Evolutionary conservation across 2,113 vertebrate genomes (phyloP).

Genomic region (Chiloscyllium plagiosum): DNA sequence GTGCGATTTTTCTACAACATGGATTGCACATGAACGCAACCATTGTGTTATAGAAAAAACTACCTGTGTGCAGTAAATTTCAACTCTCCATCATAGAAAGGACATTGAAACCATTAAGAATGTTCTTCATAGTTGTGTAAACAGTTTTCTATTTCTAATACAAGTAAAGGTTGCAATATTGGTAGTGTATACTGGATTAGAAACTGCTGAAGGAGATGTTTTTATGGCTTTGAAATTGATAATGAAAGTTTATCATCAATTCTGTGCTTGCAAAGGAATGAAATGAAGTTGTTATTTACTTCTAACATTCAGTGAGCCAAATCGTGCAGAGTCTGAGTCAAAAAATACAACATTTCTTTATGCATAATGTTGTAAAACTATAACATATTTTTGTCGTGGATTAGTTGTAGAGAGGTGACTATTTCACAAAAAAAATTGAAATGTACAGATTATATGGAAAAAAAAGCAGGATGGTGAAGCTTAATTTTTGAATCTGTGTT

Average conservation of each 20-base stretch:
- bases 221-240: neutral
- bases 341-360: neutral
- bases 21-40: no score
- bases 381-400: neutral
- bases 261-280: neutral
- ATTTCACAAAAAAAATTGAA: neutral
- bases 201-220: neutral
- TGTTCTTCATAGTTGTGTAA: neutral
- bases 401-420: neutral
- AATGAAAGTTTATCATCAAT: neutral
- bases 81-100: neutral
- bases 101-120: neutral
- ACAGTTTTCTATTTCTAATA: no score
- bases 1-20: no score
- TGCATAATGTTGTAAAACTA: neutral
- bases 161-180: no score
- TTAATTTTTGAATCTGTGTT: neutral
- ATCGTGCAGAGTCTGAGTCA: neutral
- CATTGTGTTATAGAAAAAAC: no score
- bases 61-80: neutral
- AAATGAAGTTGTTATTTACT: neutral
- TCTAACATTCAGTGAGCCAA: neutral
- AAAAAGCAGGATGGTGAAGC: neutral
- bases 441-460: neutral
- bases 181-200: neutral